phyloP scores from a whole-genome alignment of 1,140 invertebrate species.

The Megalopta genalis region DNA sequence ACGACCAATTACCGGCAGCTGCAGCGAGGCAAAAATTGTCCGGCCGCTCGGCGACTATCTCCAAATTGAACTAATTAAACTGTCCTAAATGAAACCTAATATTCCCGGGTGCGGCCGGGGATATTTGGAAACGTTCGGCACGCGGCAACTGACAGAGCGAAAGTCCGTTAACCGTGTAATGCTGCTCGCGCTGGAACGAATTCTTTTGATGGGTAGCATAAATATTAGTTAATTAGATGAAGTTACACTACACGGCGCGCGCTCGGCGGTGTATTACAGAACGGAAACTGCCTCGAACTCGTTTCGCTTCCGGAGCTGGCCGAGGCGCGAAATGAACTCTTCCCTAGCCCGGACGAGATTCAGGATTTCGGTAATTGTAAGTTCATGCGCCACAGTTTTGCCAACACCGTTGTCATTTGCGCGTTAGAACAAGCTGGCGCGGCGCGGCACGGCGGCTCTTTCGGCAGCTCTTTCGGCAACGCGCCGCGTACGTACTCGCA shows the following conservation, averaged over 20 bases:
- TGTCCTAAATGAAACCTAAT: slow-evolving; percentile 32
- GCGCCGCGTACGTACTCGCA: not conserved
- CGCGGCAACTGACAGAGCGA: too few relatives aligned
- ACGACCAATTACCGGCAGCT: slow-evolving; percentile 33
- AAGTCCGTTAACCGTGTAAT: too few relatives aligned
- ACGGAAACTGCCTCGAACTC: not conserved
- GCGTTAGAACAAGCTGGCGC: not conserved
- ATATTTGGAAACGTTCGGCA: not conserved
- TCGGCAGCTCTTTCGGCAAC: too few relatives aligned
- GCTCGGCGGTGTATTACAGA: too few relatives aligned
- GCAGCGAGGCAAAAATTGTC: slow-evolving; percentile 26
- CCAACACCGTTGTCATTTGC: too few relatives aligned
- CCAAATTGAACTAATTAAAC: slow-evolving; percentile 49
- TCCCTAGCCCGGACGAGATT: not conserved
- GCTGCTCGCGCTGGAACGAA: too few relatives aligned
- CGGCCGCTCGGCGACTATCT: not conserved
- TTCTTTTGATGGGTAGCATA: too few relatives aligned
- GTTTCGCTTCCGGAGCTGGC: not conserved
- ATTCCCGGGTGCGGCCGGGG: not conserved
- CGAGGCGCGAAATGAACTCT: not conserved
- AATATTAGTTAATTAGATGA: too few relatives aligned
- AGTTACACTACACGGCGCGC: too few relatives aligned
- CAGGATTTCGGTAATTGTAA: not conserved
- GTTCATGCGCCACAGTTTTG: not conserved
- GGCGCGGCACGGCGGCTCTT: too few relatives aligned